These are phyloP conservation scores for Andricus curvator DNA, from an alignment of 2,888 invertebrate genomes.

Conservation along the genomic window DNA sequence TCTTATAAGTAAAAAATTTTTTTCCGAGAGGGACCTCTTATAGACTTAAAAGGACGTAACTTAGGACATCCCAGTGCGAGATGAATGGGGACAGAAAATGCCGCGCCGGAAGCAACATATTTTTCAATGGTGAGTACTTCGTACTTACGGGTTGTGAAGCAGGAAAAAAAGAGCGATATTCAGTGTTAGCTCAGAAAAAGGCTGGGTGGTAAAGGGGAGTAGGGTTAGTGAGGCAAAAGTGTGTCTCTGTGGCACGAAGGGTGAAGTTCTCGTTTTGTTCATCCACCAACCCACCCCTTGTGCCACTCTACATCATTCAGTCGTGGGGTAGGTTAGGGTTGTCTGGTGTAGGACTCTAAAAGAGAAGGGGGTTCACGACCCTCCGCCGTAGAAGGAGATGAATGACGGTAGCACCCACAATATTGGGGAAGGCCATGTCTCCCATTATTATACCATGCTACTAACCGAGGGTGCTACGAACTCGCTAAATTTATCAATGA, in stretches of 20 bases:
- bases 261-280: constrained; percentile 49
- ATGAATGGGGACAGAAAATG: constrained; percentile 26
- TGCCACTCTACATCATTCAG: constrained; percentile 60
- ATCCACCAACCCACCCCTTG: constrained; percentile 43
- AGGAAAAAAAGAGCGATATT: constrained; percentile 32
- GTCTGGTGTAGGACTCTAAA: constrained; percentile 62
- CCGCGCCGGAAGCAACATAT: constrained; percentile 26
- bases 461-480: constrained; percentile 48
- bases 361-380: constrained; percentile 70
- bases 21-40: neutral
- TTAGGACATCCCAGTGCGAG: constrained; percentile 1
- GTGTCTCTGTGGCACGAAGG: constrained; percentile 72
- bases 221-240: constrained; percentile 61
- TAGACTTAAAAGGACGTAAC: constrained; percentile 13
- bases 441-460: constrained; percentile 31
- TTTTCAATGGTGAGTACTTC: constrained; percentile 30
- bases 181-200: constrained; percentile 3
- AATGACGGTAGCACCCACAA: constrained; percentile 44
- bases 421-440: constrained; percentile 62
- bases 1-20: neutral
- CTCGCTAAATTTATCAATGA: constrained; percentile 19
- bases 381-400: constrained; percentile 56
- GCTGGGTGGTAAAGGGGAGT: constrained; percentile 44
- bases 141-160: neutral
- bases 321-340: constrained; percentile 69